A percentile compares a stretch with the other conserved stretches of the same genome.
These are phyloP conservation scores for Phyllotis vaccarum DNA, from an alignment of 2,797 vertebrate species.

Conservation along the genomic window DNA sequence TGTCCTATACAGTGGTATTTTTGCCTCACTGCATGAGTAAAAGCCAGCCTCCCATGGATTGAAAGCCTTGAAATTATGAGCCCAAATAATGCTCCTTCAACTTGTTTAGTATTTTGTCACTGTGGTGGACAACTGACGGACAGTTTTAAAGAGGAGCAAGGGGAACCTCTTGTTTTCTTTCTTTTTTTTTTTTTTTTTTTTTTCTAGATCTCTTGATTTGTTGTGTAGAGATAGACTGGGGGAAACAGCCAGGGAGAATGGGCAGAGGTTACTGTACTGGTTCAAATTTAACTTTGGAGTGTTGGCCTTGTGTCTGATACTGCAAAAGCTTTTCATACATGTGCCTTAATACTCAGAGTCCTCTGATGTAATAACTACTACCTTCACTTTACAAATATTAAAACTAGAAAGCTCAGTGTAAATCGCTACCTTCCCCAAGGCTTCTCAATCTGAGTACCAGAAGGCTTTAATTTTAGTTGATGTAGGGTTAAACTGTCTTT, in stretches of 20 bases:
- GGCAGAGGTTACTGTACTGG: neutral
- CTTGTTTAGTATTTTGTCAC: neutral
- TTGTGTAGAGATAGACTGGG: neutral
- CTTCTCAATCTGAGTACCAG: neutral
- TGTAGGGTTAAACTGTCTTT: neutral
- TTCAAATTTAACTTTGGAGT: neutral
- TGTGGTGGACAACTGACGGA: neutral
- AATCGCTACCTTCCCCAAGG: neutral
- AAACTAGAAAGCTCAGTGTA: slow-evolving; percentile 9
- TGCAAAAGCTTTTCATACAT: neutral
- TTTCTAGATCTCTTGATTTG: neutral
- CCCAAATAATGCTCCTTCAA: neutral
- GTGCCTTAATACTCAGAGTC: neutral
- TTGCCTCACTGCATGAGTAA: neutral
- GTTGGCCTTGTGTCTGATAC: neutral
- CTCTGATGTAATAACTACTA: neutral
- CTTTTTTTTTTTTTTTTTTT: neutral
- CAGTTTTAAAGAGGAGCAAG: neutral
- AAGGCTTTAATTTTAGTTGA: neutral
- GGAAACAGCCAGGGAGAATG: neutral
- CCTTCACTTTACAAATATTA: neutral
- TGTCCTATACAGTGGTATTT: neutral
- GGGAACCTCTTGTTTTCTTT: neutral
- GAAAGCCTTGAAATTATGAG: neutral
- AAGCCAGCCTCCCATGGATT: neutral